phyloP scores from a whole-genome alignment of 2,797 vertebrate species.

The Rhinella marina region DNA sequence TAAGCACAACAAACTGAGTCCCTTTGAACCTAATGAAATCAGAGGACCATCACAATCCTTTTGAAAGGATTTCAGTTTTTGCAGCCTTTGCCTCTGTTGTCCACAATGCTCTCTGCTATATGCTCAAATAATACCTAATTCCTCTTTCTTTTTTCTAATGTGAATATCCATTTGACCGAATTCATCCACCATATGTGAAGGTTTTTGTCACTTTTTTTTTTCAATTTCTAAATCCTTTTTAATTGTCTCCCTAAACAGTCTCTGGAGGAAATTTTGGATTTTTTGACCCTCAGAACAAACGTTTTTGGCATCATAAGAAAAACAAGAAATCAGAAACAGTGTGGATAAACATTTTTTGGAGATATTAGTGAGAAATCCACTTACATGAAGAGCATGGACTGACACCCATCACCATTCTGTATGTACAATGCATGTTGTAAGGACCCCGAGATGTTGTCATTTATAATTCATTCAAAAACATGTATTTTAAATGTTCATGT shows the following conservation, averaged over 20 bases:
- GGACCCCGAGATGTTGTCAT: neutral
- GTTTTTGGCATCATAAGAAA: neutral
- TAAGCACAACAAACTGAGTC: conserved; percentile 47
- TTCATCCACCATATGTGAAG: conserved; percentile 30
- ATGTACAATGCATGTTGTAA: neutral
- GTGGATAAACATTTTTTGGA: neutral
- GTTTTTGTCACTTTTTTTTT: conserved; percentile 8
- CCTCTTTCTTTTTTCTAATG: conserved; percentile 35
- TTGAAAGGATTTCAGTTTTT: conserved; percentile 49
- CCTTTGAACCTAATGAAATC: conserved; percentile 61
- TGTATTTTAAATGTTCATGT: too few relatives aligned
- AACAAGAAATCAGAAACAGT: neutral
- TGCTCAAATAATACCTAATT: conserved; percentile 39
- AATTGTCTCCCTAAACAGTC: neutral
- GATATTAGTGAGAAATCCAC: neutral
- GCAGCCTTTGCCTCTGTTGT: conserved; percentile 21
- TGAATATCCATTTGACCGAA: conserved; percentile 28
- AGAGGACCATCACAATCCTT: conserved; percentile 59
- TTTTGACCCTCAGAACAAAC: neutral
- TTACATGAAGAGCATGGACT: neutral
- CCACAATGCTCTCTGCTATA: conserved; percentile 36
- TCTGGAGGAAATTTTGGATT: neutral
- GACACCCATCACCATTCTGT: neutral
- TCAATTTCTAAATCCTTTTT: conserved; percentile 5
- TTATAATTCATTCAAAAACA: neutral